These are phyloP conservation scores for Nansenia antarctica DNA, from an alignment of 2,113 vertebrate genomes.

Conservation along the genomic window DNA sequence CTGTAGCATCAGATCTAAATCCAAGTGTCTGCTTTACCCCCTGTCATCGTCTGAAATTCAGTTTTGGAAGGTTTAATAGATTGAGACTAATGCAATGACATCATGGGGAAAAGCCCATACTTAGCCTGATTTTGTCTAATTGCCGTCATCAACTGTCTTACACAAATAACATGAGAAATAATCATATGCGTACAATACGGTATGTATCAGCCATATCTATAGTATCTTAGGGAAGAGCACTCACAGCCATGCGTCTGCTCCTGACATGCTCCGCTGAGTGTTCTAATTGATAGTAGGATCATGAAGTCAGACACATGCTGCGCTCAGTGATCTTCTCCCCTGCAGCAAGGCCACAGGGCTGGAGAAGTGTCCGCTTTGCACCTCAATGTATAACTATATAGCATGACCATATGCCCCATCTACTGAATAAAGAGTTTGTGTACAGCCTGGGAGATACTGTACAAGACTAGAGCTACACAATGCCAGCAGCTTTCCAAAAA, in stretches of 20 bases:
- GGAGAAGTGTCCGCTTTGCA: neutral
- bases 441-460: neutral
- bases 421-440: neutral
- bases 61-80: too few relatives aligned
- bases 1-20: neutral
- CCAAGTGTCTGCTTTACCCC: neutral
- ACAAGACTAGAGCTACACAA: neutral
- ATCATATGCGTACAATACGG: too few relatives aligned
- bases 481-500: neutral
- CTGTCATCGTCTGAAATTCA: neutral
- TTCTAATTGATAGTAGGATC: constrained; percentile 14
- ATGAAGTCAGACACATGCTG: neutral
- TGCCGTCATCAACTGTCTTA: too few relatives aligned
- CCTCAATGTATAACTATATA: neutral
- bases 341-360: neutral
- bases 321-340: neutral
- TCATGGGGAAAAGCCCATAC: too few relatives aligned
- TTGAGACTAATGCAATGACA: too few relatives aligned
- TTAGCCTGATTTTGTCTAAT: too few relatives aligned
- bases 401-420: neutral
- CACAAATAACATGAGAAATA: too few relatives aligned
- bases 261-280: constrained; percentile 6
- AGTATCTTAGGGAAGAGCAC: neutral
- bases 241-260: neutral
- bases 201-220: neutral